Conservation (phyloP, 2,888 invertebrate genomes). For the Hyposoter dolosus region DNA sequence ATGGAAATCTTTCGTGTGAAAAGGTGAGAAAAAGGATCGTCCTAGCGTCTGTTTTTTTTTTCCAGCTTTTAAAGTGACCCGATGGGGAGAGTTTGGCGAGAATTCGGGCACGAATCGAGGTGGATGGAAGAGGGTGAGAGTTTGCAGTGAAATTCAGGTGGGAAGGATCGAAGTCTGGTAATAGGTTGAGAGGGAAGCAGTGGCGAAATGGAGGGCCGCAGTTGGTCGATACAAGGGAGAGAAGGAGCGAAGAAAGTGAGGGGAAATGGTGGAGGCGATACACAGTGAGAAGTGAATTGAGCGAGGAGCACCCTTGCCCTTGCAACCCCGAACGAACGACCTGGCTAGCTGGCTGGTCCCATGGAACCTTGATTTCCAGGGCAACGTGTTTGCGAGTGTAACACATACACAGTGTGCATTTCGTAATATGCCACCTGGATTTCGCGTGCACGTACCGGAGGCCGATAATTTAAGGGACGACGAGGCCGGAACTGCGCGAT, state of each 20-base stretch:
- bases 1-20: neutral
- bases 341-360: conserved; percentile 54
- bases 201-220: conserved; percentile 19
- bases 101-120: neutral
- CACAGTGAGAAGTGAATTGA: conserved; percentile 34
- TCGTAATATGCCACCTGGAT: neutral
- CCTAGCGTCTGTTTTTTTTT: neutral
- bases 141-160: conserved; percentile 50
- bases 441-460: neutral
- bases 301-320: conserved; percentile 65
- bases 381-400: conserved; percentile 35
- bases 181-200: conserved; percentile 18
- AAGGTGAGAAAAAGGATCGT: neutral
- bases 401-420: conserved; percentile 4
- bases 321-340: conserved; percentile 48
- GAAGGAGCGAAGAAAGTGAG: conserved; percentile 30
- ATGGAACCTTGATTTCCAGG: conserved; percentile 60
- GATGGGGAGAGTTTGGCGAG: neutral
- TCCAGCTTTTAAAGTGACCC: neutral
- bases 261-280: conserved; percentile 5
- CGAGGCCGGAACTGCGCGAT: neutral
- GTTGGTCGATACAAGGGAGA: conserved; percentile 47
- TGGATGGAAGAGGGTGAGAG: conserved; percentile 16
- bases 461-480: neutral
- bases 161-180: conserved; percentile 40